Evolutionary conservation across 1,140 invertebrate genomes (phyloP), one percentile per base, ranked within the genome.

Genomic region (Hycleus phaleratus): DNA sequence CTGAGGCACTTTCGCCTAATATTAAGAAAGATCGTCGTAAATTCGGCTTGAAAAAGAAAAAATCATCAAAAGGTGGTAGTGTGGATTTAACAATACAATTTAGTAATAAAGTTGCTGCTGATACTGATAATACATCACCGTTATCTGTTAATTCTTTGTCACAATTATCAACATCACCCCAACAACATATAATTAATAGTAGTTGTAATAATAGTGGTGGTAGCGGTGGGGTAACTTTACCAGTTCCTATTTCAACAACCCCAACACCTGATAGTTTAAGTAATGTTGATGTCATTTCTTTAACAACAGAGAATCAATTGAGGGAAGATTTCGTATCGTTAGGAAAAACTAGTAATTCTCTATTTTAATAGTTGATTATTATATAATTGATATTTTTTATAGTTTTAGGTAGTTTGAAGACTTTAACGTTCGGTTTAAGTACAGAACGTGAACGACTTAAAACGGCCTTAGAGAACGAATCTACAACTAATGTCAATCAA

Each of bases 31-130:
- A 85, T 61, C 74, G 82, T 1, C 82, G 80, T 63, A 83, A 84
- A 62, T 87, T 86, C 70, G 82, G 82, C n/a, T 71, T 86, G 4
- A 75, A 82, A 38, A 84, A 84, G 66, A 85, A 85, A 71, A 86
- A 86, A 65, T 80, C 79, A 12, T 11, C 74, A 52, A 82, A 83
- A 68, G 82, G 82, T 55, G 79, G 79, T 6, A 84, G 82, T 54
- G 78, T 82, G 3, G 82, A 85, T 66, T 68, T 85, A 6, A 75
- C 75, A 3, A 76, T 77, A 10, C 74, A 76, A 45, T 71, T 73
- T 52, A 67, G 62, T 59, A 64, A 60, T 39, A 64, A 60, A 43
- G 40, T 11, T 10, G 60, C 64, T 42, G 61, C 63, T 18, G 68
- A 71, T 58, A 51, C 62, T 40, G 70, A 71, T 54, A 73, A 73